Conservation (phyloP, 1,140 invertebrate genomes). For the Drosophila ogumai region DNA sequence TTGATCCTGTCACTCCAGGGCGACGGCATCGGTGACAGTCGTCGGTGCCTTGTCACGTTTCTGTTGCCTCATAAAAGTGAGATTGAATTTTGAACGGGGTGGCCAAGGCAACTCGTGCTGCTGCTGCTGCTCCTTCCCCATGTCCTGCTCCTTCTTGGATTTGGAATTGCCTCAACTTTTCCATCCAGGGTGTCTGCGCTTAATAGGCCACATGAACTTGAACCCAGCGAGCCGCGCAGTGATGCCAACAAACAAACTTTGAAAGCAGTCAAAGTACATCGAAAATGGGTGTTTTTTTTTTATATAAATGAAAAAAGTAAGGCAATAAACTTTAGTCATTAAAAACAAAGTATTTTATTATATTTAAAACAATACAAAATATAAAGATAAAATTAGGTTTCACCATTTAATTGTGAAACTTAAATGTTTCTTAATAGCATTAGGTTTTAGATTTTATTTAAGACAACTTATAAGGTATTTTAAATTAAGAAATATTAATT, state of each 20-base stretch:
- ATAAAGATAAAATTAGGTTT: neutral
- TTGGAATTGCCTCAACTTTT: slow-evolving; percentile 55
- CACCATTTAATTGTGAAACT: no score
- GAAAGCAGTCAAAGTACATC: neutral
- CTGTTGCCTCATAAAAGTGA: slow-evolving; percentile 78
- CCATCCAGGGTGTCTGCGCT: slow-evolving; percentile 58
- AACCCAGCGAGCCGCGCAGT: slow-evolving; percentile 37
- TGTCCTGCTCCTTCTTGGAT: slow-evolving; percentile 15
- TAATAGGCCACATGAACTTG: slow-evolving; percentile 79
- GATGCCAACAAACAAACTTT: slow-evolving; percentile 20
- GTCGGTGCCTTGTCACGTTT: slow-evolving; percentile 77
- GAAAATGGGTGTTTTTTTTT: neutral
- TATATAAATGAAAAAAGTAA: neutral
- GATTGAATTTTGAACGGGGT: slow-evolving; percentile 79
- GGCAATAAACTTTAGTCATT: neutral
- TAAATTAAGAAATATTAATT: no score
- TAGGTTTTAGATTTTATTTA: no score
- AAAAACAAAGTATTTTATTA: neutral
- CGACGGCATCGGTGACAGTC: slow-evolving; percentile 52
- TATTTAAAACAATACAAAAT: neutral
- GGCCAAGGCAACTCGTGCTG: slow-evolving; percentile 43
- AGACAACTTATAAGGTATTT: no score
- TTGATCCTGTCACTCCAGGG: slow-evolving; percentile 51
- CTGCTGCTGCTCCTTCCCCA: neutral
- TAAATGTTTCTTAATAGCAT: no score